Evolutionary conservation across 2,888 invertebrate genomes (phyloP), one percentile per base, ranked within the genome.

Genomic region (Odontomyia ornata): DNA sequence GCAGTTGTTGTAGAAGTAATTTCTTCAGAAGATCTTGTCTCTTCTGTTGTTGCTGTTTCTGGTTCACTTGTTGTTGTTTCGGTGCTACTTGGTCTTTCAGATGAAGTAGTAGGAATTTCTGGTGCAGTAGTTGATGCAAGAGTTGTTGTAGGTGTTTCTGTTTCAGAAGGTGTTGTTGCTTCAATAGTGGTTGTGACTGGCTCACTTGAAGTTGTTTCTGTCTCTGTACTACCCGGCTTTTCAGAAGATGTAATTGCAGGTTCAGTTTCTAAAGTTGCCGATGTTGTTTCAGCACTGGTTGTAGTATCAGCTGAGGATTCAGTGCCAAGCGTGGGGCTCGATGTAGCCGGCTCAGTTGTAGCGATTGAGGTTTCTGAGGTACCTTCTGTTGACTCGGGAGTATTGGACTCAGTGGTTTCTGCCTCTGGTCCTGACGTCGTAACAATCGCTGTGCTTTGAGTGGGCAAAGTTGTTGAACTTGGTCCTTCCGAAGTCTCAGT

Each of bases 241-340:
- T 36, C 30, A 23, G 73, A 57, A 36, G 73, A 52, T 9, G 36
- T 9, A 36, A 13, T 62, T 27, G 62, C 18, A 7, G 1, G 43
- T 13, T 72, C 72, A 9, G 72, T 18, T 18, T 65, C 65, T 18
- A 36, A 36, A 15, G 65, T 36, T 15, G n/a, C 69, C 7, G 13
- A 23, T n/a, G 69, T 43, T 18, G 5, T n/a, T 30, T 52, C 30
- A 21, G 73, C 25, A 7, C 1, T 30, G 28, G 15, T 13, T 15
- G 56, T 27, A 18, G n/a, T 1, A n/a, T 56, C 46, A 18, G 21
- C 15, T 23, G 60, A 11, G 4, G 5, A 7, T 60, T 4, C 21
- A 60, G 25, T 13, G 23, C 21, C 5, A 4, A n/a, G n/a, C n/a
- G n/a, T n/a, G 9, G 15, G 11, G 11, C 43, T 15, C 15, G 43